These are phyloP conservation scores for Eupithecia exiguata DNA, from an alignment of 2,888 invertebrate genomes.

Conservation along the genomic window DNA sequence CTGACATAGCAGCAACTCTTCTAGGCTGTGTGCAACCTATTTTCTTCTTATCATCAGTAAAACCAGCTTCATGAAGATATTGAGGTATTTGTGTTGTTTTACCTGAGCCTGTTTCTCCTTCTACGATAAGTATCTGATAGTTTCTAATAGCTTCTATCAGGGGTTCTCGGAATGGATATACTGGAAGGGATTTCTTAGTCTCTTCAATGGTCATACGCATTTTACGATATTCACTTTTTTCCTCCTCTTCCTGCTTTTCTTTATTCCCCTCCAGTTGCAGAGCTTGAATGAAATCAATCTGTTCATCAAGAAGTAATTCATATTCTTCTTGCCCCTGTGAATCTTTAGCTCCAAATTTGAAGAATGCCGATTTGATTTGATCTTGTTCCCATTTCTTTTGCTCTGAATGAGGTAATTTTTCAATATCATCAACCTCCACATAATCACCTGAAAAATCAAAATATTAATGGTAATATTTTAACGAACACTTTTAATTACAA, in stretches of 20 bases:
- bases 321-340: conserved; percentile 90
- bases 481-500: not conserved
- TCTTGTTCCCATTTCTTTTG: conserved; percentile 99
- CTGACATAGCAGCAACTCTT: conserved; percentile 99
- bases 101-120: conserved; percentile 99
- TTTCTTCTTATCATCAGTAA: conserved; percentile 91
- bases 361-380: conserved; percentile 95
- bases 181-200: conserved; percentile 95
- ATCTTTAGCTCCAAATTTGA: conserved; percentile 97
- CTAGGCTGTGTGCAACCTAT: conserved; percentile 99
- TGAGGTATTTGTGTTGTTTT: conserved; percentile 99
- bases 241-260: conserved; percentile 83
- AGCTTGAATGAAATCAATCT: conserved; percentile 98
- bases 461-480: not conserved
- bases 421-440: conserved; percentile 93
- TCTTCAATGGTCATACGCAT: conserved; percentile 93
- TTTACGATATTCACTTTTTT: conserved; percentile 86
- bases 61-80: conserved; percentile 97
- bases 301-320: conserved; percentile 96
- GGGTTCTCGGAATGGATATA: conserved; percentile 95
- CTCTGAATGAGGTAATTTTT: conserved; percentile 92
- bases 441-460: conserved; percentile 83
- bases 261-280: conserved; percentile 90
- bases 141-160: conserved; percentile 95
- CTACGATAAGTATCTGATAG: conserved; percentile 96